phyloP scores from a whole-genome alignment of 2,113 vertebrate species.

The Chionis minor region DNA sequence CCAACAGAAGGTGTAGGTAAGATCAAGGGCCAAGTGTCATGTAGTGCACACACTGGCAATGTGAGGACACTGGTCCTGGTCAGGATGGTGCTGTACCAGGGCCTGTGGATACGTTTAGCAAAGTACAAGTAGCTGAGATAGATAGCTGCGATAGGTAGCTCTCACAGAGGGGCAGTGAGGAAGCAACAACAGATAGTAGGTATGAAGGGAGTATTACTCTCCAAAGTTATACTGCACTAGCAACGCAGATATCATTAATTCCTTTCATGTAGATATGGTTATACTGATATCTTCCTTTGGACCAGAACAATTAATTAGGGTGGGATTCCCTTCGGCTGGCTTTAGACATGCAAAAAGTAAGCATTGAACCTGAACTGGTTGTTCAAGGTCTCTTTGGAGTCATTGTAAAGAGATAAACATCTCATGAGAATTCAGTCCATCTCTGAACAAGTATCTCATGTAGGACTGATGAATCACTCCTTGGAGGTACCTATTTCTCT shows the following conservation, averaged over 20 bases:
- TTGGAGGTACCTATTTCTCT: neutral
- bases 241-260: neutral
- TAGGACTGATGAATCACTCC: neutral
- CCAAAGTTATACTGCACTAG: neutral
- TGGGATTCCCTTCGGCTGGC: neutral
- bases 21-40: neutral
- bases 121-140: neutral
- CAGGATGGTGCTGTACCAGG: neutral
- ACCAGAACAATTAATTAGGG: neutral
- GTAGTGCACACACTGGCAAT: accelerated
- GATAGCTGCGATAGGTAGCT: neutral
- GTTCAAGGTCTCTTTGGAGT: neutral
- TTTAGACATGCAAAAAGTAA: neutral
- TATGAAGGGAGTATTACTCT: neutral
- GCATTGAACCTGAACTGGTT: neutral
- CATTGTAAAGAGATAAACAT: neutral
- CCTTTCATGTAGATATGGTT: neutral
- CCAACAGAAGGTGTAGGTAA: neutral
- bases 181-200: neutral
- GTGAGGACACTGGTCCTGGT: neutral
- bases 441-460: neutral
- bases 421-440: neutral
- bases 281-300: neutral
- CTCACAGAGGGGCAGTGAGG: neutral
- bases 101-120: neutral